Evolutionary conservation across 2,797 vertebrate species (phyloP), one percentile per base, ranked within the genome.

Genomic region (Poeciliopsis gracilis): DNA sequence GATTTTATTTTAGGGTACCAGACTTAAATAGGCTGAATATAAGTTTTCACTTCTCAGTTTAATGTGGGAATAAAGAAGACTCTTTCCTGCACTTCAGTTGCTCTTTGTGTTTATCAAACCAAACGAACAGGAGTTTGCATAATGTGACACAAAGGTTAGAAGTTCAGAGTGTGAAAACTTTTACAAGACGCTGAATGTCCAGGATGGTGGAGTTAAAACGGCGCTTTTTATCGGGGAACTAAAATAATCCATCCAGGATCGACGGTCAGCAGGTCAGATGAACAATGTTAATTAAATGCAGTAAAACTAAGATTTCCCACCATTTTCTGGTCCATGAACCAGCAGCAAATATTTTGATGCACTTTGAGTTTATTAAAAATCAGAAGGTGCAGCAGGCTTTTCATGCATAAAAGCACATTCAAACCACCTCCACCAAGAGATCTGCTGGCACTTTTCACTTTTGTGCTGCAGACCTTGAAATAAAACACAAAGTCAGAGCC

Each of bases 121-220:
- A 36, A 38, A 63, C 36, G 7, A 63, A 66, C 30, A 66, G 18
- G 7, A 66, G 18, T 38, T 36, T 66, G 18, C 15, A 25, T 43
- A 43, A 43, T n/a, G 38, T n/a, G 23, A 45, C 38, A 70, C 25
- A 28, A 45, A 13, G 25, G 41, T 13, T 12, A 45, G 45, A n/a
- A 45, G 12, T 18, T 70, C 12, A 46, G 25, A 45, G 13, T 8
- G 11, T 70, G 41, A 38, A 70, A 45, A 28, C 10, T 70, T 28
- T 70, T 28, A n/a, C 23, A 70, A 15, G 67, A 23, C 2, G 16
- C 25, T 28, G 63, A 38, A 74, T 86, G 69, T 73, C 63, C 49
- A 30, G 79, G 75, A 79, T 38, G 59, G 55, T 76, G 45, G 36
- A 72, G 66, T 75, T 76, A 25, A 45, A 82, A 85, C 72, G 77